These are phyloP conservation scores for Drosophila nebulosa DNA, from an alignment of 1,140 invertebrate genomes.

Conservation along the genomic window DNA sequence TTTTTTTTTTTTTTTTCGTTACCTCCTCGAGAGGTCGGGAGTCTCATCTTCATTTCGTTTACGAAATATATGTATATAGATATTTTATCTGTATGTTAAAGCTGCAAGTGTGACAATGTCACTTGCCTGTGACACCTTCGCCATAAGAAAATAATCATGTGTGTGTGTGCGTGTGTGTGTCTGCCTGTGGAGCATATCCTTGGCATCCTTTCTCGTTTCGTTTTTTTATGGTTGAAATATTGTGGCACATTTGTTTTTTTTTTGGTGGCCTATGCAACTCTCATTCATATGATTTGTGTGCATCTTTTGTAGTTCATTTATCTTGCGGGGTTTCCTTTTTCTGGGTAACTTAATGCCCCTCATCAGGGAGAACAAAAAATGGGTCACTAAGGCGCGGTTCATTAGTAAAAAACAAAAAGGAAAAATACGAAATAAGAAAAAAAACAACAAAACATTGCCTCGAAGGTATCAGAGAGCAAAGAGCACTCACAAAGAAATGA, in stretches of 20 bases:
- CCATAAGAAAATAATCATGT: neutral
- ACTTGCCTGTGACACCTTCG: constrained; percentile 69
- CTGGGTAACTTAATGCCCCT: constrained; percentile 7
- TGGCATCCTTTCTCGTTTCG: constrained; percentile 39
- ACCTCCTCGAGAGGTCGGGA: constrained; percentile 23
- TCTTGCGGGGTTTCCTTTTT: constrained; percentile 38
- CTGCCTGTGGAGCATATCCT: constrained; percentile 10
- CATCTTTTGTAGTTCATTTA: constrained; percentile 75
- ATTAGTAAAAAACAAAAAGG: constrained; percentile 23
- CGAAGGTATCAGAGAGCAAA: neutral
- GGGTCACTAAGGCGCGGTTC: constrained; percentile 56
- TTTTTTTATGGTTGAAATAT: constrained; percentile 53
- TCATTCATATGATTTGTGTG: constrained; percentile 69
- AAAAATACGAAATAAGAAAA: no score
- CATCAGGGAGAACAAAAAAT: constrained; percentile 32
- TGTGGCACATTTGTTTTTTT: constrained; percentile 70
- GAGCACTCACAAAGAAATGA: neutral
- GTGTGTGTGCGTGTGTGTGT: neutral
- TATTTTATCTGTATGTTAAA: constrained; percentile 44
- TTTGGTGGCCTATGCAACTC: constrained; percentile 21
- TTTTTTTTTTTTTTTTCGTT: no score
- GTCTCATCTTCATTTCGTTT: constrained; percentile 28
- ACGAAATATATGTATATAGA: constrained; percentile 18
- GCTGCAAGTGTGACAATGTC: constrained; percentile 72
- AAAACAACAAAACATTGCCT: constrained; percentile 12